Percentiles rank a stretch among this genome's conserved stretches.
These are phyloP conservation scores for Pyrrhura leucotis DNA, from an alignment of 2,797 vertebrate genomes.

Conservation along the genomic window DNA sequence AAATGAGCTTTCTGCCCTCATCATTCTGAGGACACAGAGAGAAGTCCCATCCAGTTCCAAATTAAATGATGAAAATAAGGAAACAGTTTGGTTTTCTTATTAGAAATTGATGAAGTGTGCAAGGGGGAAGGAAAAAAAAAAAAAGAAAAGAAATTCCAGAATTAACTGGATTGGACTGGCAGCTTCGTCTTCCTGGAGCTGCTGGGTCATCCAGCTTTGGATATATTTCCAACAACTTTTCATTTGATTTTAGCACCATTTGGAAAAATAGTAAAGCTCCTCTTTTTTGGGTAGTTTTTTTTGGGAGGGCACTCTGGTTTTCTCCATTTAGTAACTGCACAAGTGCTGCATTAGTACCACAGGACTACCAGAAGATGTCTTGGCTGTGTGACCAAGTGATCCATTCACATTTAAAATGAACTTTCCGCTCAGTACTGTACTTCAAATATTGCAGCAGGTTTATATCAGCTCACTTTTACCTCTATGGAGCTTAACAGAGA, in stretches of 20 bases:
- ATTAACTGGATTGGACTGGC: background rate
- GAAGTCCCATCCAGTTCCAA: slow-evolving; percentile 20
- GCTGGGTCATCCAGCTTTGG: background rate
- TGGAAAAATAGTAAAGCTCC: background rate
- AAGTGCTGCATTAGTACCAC: background rate
- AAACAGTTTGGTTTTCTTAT: slow-evolving; percentile 22
- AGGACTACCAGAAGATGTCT: background rate
- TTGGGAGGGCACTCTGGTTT: background rate
- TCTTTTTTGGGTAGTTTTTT: background rate
- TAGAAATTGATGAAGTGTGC: slow-evolving; percentile 41
- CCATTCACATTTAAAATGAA: background rate
- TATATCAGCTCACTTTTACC: background rate
- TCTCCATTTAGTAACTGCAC: background rate
- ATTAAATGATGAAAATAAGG: slow-evolving; percentile 44
- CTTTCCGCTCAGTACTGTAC: background rate
- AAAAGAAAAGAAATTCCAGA: background rate
- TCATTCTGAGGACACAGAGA: slow-evolving; percentile 25
- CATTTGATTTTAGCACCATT: background rate
- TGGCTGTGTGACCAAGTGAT: background rate
- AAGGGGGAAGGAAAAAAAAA: rapidly evolving
- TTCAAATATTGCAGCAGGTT: background rate
- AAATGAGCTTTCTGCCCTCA: slow-evolving; percentile 51
- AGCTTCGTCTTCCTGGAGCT: background rate
- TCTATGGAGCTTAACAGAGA: background rate
- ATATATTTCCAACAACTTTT: background rate